Evolutionary conservation across 2,888 invertebrate genomes (phyloP).

Genomic region (Amiota mariae): DNA sequence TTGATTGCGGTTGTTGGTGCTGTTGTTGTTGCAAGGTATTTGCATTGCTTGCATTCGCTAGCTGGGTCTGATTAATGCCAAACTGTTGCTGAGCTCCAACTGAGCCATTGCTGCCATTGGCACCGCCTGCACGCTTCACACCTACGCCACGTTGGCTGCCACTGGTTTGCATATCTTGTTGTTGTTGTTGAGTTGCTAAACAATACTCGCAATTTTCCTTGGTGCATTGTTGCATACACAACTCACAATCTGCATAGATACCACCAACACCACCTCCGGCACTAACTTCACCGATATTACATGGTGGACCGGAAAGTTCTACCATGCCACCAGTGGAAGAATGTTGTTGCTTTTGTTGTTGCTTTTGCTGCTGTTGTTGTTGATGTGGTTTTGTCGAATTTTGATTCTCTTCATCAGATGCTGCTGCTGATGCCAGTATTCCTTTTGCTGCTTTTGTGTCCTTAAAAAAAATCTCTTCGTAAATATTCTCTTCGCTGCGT

Average conservation of each 20-base stretch:
- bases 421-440: slow-evolving; percentile 26
- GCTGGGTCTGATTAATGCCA: slow-evolving; percentile 39
- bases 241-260: slow-evolving; percentile 69
- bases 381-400: slow-evolving; percentile 40
- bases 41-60: slow-evolving; percentile 12
- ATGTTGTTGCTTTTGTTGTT: slow-evolving; percentile 40
- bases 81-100: slow-evolving; percentile 31
- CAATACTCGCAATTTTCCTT: slow-evolving; percentile 72
- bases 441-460: slow-evolving; percentile 55
- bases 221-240: slow-evolving; percentile 72
- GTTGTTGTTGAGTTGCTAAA: slow-evolving; percentile 36
- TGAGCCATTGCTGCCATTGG: not conserved
- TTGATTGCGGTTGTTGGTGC: slow-evolving; percentile 30
- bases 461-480: slow-evolving; percentile 73
- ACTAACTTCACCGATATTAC: slow-evolving; percentile 27
- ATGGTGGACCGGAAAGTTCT: slow-evolving; percentile 24
- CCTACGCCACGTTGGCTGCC: slow-evolving; percentile 33
- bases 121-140: slow-evolving; percentile 30
- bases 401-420: slow-evolving; percentile 55
- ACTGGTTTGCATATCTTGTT: not conserved
- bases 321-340: slow-evolving; percentile 32
- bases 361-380: slow-evolving; percentile 41
- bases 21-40: slow-evolving; percentile 32
- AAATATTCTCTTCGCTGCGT: slow-evolving; percentile 73
- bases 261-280: slow-evolving; percentile 36